These are phyloP conservation scores for Crotalus tigris DNA, from an alignment of 2,113 vertebrate species.

Conservation along the genomic window DNA sequence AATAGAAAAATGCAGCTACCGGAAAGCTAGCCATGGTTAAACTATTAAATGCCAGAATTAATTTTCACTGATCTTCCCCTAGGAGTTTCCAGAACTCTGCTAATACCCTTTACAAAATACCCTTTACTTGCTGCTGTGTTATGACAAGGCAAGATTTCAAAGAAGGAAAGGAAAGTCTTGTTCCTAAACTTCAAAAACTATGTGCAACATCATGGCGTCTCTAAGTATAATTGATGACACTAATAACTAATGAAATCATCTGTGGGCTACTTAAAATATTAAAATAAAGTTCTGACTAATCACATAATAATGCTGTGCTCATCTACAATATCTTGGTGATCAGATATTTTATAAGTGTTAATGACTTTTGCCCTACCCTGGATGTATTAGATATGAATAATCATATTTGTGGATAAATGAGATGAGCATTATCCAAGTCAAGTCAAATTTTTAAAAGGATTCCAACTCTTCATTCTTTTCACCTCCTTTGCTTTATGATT, in stretches of 20 bases:
- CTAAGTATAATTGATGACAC: conserved; percentile 20
- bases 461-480: neutral
- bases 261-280: neutral
- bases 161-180: conserved; percentile 34
- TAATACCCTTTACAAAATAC: conserved; percentile 46
- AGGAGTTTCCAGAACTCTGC: conserved; percentile 60
- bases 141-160: neutral
- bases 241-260: neutral
- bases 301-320: neutral
- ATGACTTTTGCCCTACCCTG: conserved; percentile 13
- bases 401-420: neutral
- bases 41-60: conserved; percentile 61
- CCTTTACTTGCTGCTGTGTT: conserved; percentile 17
- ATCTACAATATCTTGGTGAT: neutral
- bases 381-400: conserved; percentile 11
- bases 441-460: neutral
- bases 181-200: conserved; percentile 27
- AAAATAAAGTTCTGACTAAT: neutral
- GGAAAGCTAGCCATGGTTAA: conserved; percentile 52
- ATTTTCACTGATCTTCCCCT: conserved; percentile 53
- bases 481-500: neutral
- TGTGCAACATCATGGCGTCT: conserved; percentile 2
- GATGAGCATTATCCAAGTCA: neutral
- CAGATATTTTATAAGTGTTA: neutral
- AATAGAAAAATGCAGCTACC: conserved; percentile 48